Base-by-base conservation (phyloP, 2,797 vertebrate species). In the Thaleichthys pacificus region DNA sequence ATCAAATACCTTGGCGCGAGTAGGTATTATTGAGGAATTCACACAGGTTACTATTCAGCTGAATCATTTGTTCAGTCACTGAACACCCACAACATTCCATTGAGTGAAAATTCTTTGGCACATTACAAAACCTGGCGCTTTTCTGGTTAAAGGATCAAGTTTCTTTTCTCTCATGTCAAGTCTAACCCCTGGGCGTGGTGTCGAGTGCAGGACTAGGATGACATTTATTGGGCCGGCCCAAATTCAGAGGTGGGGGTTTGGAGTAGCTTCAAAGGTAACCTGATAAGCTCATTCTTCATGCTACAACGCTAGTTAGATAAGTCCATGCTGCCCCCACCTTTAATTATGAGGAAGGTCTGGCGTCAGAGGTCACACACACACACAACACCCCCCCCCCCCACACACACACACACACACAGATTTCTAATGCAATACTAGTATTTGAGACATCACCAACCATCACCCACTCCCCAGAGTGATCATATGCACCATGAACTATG, bases 231-330 rank as follows among this genome's bases (percentile, higher is more conserved):
- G 67, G 49, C 69, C 47, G 56, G 30, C 57, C 58, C 24, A 49
- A 66, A 71, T 62, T 56, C 70, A 70, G 22, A 38, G 67, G 19
- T 15, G 21, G 42, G 61, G 61, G 61, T 17, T 30, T 4, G 28
- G 28, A 38, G 58, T 28, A 67, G 73, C 77, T 79, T 86, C 78
- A 83, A 86, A 86, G 78, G 80, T 67, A 82, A 79, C 76, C 62
- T 68, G 68, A 78, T 71, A 79, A 68, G 38, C 70, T 49, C 47
- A 72, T 79, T 57, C 54, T 72, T 79, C 74, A 77, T 51, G 58
- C 56, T 58, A 4, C 28, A 69, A 51, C 76, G 38, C 61, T 47
- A 61, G 63, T 72, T 72, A 42, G 38, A 42, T 42, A 7, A 2
- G 11, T 9, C 9, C 38, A 42, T 42, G 38, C 38, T 35, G 60